Base-by-base conservation (phyloP, 2,888 invertebrate genomes). In the Carpatolechia fugitivella region DNA sequence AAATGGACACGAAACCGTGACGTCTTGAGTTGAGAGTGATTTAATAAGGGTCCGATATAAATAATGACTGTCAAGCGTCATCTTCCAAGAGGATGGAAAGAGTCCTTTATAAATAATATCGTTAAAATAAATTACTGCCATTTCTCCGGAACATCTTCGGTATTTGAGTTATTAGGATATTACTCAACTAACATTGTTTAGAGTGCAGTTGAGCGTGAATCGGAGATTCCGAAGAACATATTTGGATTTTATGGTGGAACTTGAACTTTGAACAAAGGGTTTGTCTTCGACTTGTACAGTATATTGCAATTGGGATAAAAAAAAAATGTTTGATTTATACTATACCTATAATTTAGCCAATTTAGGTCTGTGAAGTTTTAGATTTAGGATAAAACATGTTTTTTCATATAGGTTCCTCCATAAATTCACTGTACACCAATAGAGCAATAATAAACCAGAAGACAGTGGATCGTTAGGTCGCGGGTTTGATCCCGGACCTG, bases 101-200 rank as follows among this genome's bases (percentile, higher is more conserved):
- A 80, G 60, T 63, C 72, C 69, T 69, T 76, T 69, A 67, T 73
- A 77, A 80, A 82, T 78, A 78, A 78, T 80, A 76, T 70, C 71
- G 74, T 70, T 78, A 70, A 76, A 79, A 83, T 80, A 82, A 85
- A 84, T 81, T 78, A 75, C 68, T 65, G 66, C 72, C 68, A 77
- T 83, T 81, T 79, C 72, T 83, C 72, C 62, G 60, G 14, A 31
- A 16, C 31, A 52, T 52, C 30, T 30, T 52, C 41, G 14, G 40
- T 18, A 7, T 52, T 41, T 41, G 40, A 52, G 31, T 31, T 73
- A 74, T 41, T 18, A 18, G 18, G 18, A 18, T 18, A 41, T 35
- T 78, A 72, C 72, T 74, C 70, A 60, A 70, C 69, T 71, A 65
- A 66, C 69, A 57, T 69, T 64, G 61, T 60, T 62, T 64, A 63